These are phyloP conservation scores for Brachypalpus laphriformis DNA, from an alignment of 2,888 invertebrate species.

Conservation along the genomic window DNA sequence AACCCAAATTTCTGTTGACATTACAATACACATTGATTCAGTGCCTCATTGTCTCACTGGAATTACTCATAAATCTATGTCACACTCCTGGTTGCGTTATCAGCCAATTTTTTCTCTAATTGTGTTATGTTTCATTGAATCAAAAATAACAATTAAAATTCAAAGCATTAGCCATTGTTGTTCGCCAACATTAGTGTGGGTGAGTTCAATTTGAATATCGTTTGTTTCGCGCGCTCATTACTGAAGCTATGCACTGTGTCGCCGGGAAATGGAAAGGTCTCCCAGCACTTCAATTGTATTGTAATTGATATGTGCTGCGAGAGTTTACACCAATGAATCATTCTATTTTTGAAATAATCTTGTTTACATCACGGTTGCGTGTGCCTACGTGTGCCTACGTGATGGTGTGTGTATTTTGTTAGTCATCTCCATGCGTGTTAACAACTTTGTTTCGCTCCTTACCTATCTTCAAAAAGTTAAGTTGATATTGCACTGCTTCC, in stretches of 20 bases:
- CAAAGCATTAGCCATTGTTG: conserved; percentile 15
- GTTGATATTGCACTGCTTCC: not conserved
- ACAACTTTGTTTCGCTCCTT: not conserved
- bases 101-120: not conserved
- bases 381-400: not conserved
- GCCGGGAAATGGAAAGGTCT: conserved; percentile 1
- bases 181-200: not conserved
- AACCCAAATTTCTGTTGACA: conserved; percentile 20
- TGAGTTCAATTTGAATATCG: not conserved
- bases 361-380: conserved; percentile 24
- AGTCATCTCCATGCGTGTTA: not conserved
- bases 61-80: not conserved
- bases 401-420: not conserved
- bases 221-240: not conserved
- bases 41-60: conserved; percentile 20
- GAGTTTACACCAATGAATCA: conserved; percentile 8
- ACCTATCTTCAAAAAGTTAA: not conserved
- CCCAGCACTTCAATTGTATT: not conserved
- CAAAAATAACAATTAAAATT: conserved; percentile 25
- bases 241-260: not conserved
- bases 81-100: not conserved
- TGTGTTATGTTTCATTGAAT: conserved; percentile 26
- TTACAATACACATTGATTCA: not conserved
- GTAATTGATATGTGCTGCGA: not conserved
- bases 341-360: conserved; percentile 25